These are phyloP conservation scores for Vulpes lagopus DNA, from an alignment of 2,113 vertebrate species.

Conservation along the genomic window DNA sequence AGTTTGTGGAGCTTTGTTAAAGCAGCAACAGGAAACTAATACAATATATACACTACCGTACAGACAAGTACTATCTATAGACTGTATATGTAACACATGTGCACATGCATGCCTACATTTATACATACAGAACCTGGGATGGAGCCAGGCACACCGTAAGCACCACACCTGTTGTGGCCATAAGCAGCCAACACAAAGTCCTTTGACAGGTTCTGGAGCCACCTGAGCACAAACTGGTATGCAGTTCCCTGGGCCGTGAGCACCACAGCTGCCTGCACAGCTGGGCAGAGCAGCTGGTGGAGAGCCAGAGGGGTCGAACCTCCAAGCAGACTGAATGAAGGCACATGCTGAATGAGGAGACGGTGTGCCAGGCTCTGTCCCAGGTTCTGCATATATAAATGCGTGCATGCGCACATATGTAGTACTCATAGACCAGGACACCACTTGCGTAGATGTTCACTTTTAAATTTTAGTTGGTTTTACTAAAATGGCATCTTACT, in stretches of 20 bases:
- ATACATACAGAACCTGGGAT: neutral
- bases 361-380: too few relatives aligned
- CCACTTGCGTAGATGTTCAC: fast-evolving
- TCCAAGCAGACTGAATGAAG: neutral
- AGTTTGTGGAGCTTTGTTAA: neutral
- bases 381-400: too few relatives aligned
- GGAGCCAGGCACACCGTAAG: fast-evolving
- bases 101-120: neutral
- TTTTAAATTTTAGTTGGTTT: neutral
- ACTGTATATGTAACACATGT: too few relatives aligned
- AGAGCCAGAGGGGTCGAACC: neutral
- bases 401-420: too few relatives aligned
- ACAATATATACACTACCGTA: too few relatives aligned
- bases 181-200: neutral
- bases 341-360: fast-evolving
- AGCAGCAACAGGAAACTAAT: neutral
- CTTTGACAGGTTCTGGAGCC: too few relatives aligned
- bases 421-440: neutral
- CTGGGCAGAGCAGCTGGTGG: neutral
- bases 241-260: fast-evolving
- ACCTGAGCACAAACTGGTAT: fast-evolving
- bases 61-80: too few relatives aligned
- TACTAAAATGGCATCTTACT: neutral
- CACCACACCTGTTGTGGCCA: neutral
- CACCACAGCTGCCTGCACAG: neutral